Base-by-base conservation (phyloP, 1,140 invertebrate genomes). In the Sycophila sp. region DNA sequence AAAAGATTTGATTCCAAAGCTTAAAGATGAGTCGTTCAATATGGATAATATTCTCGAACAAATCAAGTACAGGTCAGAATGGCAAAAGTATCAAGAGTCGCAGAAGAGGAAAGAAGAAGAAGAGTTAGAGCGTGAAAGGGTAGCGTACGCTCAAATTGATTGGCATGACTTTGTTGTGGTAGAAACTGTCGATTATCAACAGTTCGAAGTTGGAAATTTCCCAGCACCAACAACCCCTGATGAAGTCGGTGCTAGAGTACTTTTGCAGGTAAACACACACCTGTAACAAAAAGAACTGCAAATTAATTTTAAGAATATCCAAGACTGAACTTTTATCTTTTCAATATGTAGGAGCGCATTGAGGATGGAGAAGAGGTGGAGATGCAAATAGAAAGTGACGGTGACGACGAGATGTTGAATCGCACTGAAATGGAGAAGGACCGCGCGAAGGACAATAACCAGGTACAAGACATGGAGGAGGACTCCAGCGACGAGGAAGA, bases 161-260 rank as follows among this genome's bases (percentile, higher is more conserved):
- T 99, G 98, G 98, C 98, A 99, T 82, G 98, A 99, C 86, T 99
- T 99, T 88, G 98, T 99, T 2, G 97, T 99, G 0, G 98, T 99
- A 0, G 98, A 99, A 86, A 99, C 98, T 0, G 98, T 99, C 0
- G 98, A 99, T 84, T 99, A 99, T 85, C 96, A 99, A 75, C 94
- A 95, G 0, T 96, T 96, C 78, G 98, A 99, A 87, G 92, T 93
- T 11, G 97, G 97, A 26, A 95, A 95, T 82, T 97, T 98, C 79
- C 98, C 97, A 19, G 95, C 97, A 7, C 98, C 98, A 0, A 99
- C 98, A 0, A 99, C 95, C 28, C 96, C 98, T 0, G 93, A 96
- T 74, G 96, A 99, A 87, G 98, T 99, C 2, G 98, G 98, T 1
- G 96, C 96, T 7, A 87, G 97, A 69, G 92, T 98, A 38, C 85